These are phyloP conservation scores for Anadara kagoshimensis DNA, from an alignment of 1,140 invertebrate species.

Conservation along the genomic window DNA sequence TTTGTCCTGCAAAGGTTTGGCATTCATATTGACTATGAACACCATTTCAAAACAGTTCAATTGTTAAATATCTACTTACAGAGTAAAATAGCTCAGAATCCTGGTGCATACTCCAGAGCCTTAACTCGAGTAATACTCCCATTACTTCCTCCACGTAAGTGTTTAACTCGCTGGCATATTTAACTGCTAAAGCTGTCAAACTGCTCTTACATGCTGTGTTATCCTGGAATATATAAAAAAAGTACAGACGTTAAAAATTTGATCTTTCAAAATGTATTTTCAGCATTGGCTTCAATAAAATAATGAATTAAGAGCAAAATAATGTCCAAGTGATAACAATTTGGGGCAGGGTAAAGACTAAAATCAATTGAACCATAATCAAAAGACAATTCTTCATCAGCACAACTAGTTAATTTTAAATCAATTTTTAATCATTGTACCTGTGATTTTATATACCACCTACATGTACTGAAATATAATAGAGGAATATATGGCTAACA, in stretches of 20 bases:
- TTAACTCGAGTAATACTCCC: conserved; percentile 14
- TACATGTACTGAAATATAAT: no score
- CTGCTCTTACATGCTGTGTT: conserved; percentile 14
- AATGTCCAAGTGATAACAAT: background rate
- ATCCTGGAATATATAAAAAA: conserved; percentile 6
- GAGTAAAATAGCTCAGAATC: conserved; percentile 22
- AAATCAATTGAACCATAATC: no score
- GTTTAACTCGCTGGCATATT: conserved; percentile 27
- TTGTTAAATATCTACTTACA: no score
- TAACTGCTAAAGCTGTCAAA: conserved; percentile 20
- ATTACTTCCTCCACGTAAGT: conserved; percentile 17
- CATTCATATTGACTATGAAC: no score
- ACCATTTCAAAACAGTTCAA: no score
- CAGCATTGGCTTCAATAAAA: background rate
- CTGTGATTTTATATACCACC: no score
- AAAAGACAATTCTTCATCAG: no score
- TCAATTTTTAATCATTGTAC: no score
- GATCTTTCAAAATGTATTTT: background rate
- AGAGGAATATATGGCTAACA: no score
- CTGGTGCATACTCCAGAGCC: conserved; percentile 8
- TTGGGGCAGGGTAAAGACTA: no score
- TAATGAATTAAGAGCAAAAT: background rate
- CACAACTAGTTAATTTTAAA: no score
- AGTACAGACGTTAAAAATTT: background rate
- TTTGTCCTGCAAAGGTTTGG: no score